Evolutionary conservation across 2,888 invertebrate genomes (phyloP), one percentile per base, ranked within the genome.

Genomic region (Lathronympha strigana): DNA sequence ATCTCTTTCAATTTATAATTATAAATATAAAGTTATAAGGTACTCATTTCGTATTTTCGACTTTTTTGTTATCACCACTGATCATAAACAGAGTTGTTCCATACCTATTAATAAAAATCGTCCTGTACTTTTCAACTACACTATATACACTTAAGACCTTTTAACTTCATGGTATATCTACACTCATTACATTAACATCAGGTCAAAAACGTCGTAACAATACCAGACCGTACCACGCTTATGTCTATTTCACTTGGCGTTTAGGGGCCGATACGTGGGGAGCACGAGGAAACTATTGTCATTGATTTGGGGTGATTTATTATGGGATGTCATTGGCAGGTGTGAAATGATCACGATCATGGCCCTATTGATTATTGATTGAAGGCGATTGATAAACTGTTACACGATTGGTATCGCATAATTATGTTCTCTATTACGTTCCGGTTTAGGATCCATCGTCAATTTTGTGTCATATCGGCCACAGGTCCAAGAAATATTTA

Each of bases 251-350:
- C n/a, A 3, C 4, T 8, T 1, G 28, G 3, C 28, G 28, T 3
- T 13, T 17, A 9, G 19, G 19, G 43, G 19, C 31, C 43, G 21
- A 13, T 28, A 9, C 11, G 23, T 57, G n/a, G 57, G 57, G 57
- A 28, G 11, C 40, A 45, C 21, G 43, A 43, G 57, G 57, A 36
- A 54, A 28, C 49, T 28, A 28, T 49, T 28, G 28, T 49, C 9
- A 49, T 15, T 25, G 49, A 47, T 47, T 25, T 4, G 47, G 47
- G 47, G 47, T 23, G 47, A 49, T 49, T 45, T 45, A 45, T 45
- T 15, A 11, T 9, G 15, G 49, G 49, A 49, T 28, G 49, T 15
- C 49, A 28, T 28, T 49, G 49, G 49, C 49, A 49, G 49, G 49
- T 49, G 49, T 28, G 49, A 49, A 28, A 28, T 17, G 15, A 38